Conservation (phyloP, 1,140 invertebrate genomes). For the Pseudomyrmex flavicornis region DNA sequence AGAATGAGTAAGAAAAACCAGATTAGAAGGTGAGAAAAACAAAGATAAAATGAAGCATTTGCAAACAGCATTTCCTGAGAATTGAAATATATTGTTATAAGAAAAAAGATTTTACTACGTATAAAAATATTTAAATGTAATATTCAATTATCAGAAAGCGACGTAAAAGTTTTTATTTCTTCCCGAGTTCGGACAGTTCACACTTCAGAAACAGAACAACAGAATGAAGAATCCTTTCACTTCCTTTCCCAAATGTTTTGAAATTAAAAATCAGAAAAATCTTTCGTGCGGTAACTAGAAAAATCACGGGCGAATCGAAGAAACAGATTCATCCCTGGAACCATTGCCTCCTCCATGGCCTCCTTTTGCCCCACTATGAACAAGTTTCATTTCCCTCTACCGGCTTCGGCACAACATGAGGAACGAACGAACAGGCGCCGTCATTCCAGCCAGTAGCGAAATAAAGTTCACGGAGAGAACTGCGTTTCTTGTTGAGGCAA, state of each 20-base stretch:
- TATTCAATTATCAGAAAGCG: too few species aligned
- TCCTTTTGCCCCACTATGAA: constrained; percentile 59
- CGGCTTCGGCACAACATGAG: constrained; percentile 29
- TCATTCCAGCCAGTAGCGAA: constrained; percentile 70
- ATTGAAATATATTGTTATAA: too few species aligned
- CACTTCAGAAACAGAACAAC: too few species aligned
- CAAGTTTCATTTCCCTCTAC: constrained; percentile 31
- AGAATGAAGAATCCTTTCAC: too few species aligned
- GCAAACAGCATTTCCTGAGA: background rate
- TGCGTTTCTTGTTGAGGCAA: constrained; percentile 18
- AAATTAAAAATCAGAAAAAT: background rate
- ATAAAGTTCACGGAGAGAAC: constrained; percentile 71
- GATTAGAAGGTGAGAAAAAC: background rate
- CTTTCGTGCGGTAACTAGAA: background rate
- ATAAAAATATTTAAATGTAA: background rate
- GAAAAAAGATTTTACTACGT: too few species aligned
- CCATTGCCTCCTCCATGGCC: constrained; percentile 63
- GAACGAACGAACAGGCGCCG: constrained; percentile 68
- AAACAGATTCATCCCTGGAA: constrained; percentile 54
- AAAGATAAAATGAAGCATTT: background rate
- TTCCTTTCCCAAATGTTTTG: too few species aligned
- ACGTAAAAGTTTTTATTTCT: too few species aligned
- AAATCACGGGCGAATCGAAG: background rate
- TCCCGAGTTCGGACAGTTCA: too few species aligned
- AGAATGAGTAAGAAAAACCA: background rate